A percentile compares a stretch with the other conserved stretches of the same genome.
phyloP scores from a whole-genome alignment of 2,797 vertebrate species.

The Echeneis naucrates region DNA sequence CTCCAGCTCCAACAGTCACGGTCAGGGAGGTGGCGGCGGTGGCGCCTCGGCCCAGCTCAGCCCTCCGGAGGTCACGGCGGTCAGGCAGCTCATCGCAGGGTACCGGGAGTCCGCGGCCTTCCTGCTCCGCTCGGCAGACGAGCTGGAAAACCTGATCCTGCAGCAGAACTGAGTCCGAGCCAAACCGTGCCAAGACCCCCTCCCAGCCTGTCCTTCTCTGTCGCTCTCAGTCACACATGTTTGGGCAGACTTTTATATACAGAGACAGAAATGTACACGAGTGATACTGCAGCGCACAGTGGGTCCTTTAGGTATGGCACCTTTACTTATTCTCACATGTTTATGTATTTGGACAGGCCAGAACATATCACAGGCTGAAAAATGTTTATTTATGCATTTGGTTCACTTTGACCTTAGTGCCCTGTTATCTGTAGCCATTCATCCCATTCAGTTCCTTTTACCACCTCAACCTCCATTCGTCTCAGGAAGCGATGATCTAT shows the following conservation, averaged over 20 bases:
- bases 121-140: conserved; percentile 97
- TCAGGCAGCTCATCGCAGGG: conserved; percentile 97
- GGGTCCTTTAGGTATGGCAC: conserved; percentile 71
- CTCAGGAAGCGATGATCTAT: conserved; percentile 80
- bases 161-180: conserved; percentile 95
- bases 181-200: conserved; percentile 62
- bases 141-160: conserved; percentile 99
- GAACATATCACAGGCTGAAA: conserved; percentile 72
- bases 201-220: conserved; percentile 54
- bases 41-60: conserved; percentile 96
- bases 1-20: conserved; percentile 91
- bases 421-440: conserved; percentile 75
- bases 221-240: conserved; percentile 52
- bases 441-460: conserved; percentile 68
- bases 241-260: conserved; percentile 57
- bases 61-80: conserved; percentile 95
- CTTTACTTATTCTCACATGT: conserved; percentile 63
- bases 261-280: conserved; percentile 63
- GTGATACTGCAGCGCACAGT: conserved; percentile 70
- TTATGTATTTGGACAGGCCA: conserved; percentile 62
- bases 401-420: conserved; percentile 81
- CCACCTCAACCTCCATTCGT: conserved; percentile 76
- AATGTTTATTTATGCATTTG: conserved; percentile 78
- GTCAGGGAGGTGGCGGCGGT: conserved; percentile 88
- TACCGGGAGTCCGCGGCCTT: conserved; percentile 98